A percentile compares a stretch with the other conserved stretches of the same genome.
Conservation (phyloP, 2,888 invertebrate species). For the Pterostichus niger region DNA sequence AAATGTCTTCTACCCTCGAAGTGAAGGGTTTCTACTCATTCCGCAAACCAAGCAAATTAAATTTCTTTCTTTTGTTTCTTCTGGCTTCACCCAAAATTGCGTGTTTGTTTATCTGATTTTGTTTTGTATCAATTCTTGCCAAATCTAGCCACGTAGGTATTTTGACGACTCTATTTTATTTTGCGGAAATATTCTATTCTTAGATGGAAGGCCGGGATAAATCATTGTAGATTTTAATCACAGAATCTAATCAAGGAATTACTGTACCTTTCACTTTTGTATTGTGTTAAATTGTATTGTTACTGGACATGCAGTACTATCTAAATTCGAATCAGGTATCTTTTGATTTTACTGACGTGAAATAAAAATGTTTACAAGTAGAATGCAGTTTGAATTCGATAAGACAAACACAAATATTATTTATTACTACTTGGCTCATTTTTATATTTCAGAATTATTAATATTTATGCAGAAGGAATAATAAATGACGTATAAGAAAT, state of each 20-base stretch:
- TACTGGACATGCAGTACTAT: too few relatives aligned
- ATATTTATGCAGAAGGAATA: conserved; percentile 1
- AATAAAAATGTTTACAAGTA: neutral
- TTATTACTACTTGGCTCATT: conserved; percentile 2
- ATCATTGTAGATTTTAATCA: neutral
- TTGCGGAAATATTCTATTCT: neutral
- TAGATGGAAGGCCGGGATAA: neutral
- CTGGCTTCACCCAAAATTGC: conserved; percentile 42
- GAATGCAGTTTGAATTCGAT: conserved; percentile 8
- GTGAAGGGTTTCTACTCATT: conserved; percentile 41
- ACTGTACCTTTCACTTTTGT: conserved; percentile 24
- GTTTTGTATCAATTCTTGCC: conserved; percentile 43
- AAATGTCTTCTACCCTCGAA: neutral
- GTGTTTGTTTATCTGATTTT: conserved; percentile 61
- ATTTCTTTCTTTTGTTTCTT: conserved; percentile 45
- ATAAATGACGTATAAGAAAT: conserved; percentile 20
- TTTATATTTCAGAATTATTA: conserved; percentile 7
- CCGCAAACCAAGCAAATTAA: conserved; percentile 44
- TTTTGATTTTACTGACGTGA: neutral
- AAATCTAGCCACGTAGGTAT: conserved; percentile 9
- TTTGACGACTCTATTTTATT: conserved; percentile 16
- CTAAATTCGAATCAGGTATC: conserved; percentile 12
- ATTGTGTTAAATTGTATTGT: conserved; percentile 5
- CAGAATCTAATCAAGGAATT: conserved; percentile 4
- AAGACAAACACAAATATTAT: neutral